Conservation (phyloP, 1,140 invertebrate genomes). For the Plodia interpunctella region DNA sequence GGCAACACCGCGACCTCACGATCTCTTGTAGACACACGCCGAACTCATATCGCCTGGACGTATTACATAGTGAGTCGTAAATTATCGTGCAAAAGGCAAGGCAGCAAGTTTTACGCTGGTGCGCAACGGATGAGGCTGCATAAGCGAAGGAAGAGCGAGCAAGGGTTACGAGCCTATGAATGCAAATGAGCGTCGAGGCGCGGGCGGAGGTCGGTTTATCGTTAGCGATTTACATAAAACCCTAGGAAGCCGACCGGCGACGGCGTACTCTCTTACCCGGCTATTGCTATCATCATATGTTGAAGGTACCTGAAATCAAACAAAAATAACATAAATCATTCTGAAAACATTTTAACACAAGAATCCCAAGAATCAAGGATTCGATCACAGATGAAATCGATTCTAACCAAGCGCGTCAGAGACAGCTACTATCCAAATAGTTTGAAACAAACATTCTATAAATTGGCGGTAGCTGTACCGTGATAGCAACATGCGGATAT, state of each 20-base stretch:
- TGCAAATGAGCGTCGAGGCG: slow-evolving; percentile 67
- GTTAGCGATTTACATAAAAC: slow-evolving; percentile 66
- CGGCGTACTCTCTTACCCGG: slow-evolving; percentile 34
- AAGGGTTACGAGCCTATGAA: slow-evolving; percentile 75
- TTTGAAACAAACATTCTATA: too few relatives aligned
- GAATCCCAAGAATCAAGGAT: slow-evolving; percentile 2
- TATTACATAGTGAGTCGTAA: slow-evolving; percentile 70
- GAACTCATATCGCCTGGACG: slow-evolving; percentile 67
- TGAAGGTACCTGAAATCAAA: slow-evolving; percentile 26
- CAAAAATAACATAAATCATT: slow-evolving; percentile 14
- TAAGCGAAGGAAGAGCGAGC: slow-evolving; percentile 48
- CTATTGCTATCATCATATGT: slow-evolving; percentile 35
- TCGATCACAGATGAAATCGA: slow-evolving; percentile 17
- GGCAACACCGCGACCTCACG: slow-evolving; percentile 56
- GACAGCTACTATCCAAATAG: background rate
- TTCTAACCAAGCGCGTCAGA: slow-evolving; percentile 16
- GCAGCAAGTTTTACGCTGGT: slow-evolving; percentile 57
- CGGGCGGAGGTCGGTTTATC: slow-evolving; percentile 57
- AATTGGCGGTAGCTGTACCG: too few relatives aligned
- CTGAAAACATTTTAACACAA: background rate
- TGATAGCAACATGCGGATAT: too few relatives aligned
- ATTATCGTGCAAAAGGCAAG: slow-evolving; percentile 67
- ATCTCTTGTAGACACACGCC: slow-evolving; percentile 43
- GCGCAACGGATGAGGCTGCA: slow-evolving; percentile 43
- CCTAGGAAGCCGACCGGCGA: slow-evolving; percentile 46